Percentiles rank a stretch among this genome's conserved stretches.
Evolutionary conservation across 1,140 invertebrate species (phyloP).

Genomic region (Melipona quadrifasciata): DNA sequence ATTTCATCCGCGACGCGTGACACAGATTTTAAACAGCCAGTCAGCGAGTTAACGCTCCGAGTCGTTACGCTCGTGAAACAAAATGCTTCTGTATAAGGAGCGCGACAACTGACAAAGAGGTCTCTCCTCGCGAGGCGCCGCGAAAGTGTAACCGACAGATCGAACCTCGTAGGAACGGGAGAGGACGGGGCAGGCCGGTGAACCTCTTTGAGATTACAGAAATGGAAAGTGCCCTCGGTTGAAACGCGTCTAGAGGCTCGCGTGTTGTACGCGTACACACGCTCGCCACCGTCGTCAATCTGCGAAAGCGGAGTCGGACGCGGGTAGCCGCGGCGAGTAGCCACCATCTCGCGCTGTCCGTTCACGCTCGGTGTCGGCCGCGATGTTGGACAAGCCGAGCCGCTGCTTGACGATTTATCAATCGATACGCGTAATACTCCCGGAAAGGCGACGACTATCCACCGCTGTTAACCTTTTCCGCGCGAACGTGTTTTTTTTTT

Average conservation of each 20-base stretch:
- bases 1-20: background rate
- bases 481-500: background rate
- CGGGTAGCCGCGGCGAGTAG: slow-evolving; percentile 60
- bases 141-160: slow-evolving; percentile 18
- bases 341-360: slow-evolving; percentile 56
- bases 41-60: background rate
- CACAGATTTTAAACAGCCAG: slow-evolving; percentile 5
- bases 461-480: slow-evolving; percentile 16
- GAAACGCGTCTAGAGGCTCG: slow-evolving; percentile 47
- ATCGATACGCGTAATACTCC: slow-evolving; percentile 31
- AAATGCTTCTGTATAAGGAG: slow-evolving; percentile 36
- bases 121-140: background rate
- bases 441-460: slow-evolving; percentile 9
- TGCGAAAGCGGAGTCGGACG: slow-evolving; percentile 59
- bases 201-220: slow-evolving; percentile 69
- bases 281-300: slow-evolving; percentile 55
- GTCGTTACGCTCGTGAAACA: background rate
- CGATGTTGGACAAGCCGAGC: slow-evolving; percentile 51
- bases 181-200: slow-evolving; percentile 19
- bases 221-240: slow-evolving; percentile 65
- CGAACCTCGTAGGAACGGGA: slow-evolving; percentile 3
- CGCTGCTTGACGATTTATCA: slow-evolving; percentile 56
- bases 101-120: slow-evolving; percentile 1
- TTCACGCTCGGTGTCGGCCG: slow-evolving; percentile 56
- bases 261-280: slow-evolving; percentile 11